Evolutionary conservation across 2,888 invertebrate species (phyloP), one percentile per base, ranked within the genome.

Genomic region (Tipula helvola): DNA sequence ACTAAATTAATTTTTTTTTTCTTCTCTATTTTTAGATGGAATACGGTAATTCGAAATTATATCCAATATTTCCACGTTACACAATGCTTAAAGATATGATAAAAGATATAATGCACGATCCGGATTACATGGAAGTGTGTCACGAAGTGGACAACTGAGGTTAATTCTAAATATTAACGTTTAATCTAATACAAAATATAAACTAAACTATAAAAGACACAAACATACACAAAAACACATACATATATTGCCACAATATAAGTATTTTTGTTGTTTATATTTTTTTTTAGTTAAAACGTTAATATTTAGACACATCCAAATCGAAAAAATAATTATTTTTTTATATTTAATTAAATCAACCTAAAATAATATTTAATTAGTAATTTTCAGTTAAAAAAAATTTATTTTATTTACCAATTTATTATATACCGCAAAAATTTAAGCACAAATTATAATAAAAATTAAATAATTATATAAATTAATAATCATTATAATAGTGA

Each of bases 1-100:
- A 28, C 28, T 28, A 28, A 28, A 28, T 28, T 1, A 2, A 28
- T 28, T 28, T 28, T 28, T 28, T 28, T 28, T 28, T 28, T 39
- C 7, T 87, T 86, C 87, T 86, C 86, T 88, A 87, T 88, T 93
- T 93, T 87, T 93, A 97, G 97, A 94, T 95, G 88, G 97, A 97
- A 90, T 98, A 98, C 92, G 95, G 95, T 90, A 96, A 96, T 91
- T 96, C 97, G 87, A 98, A 98, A 92, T 94, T 97, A 90, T 98
- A 97, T 91, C 98, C 98, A 88, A 97, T 98, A 92, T 95, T 98
- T 90, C 96, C 98, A 41, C 95, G 98, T 86, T 99, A 99, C 93
- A 96, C 97, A 88, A 96, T 98, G 94, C 94, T 99, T 89, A 99
- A 99, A 92, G 97, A 97, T 91, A 98, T 99, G 97, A 98, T 98